Evolutionary conservation across 2,888 invertebrate genomes (phyloP), one percentile per base, ranked within the genome.

Genomic region (Lycophotia porphyrea): DNA sequence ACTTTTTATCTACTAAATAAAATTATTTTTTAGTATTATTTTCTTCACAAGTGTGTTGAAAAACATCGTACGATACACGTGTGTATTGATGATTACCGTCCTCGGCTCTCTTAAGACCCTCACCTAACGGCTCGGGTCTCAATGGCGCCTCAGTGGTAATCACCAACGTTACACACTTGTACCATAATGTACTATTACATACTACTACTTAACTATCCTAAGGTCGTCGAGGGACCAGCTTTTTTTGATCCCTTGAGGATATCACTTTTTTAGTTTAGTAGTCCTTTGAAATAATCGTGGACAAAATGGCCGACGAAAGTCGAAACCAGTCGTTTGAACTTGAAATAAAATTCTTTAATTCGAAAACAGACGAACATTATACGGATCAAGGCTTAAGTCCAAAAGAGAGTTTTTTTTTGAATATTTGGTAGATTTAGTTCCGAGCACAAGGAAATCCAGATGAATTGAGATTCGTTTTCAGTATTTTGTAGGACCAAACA

Each of bases 351-450:
- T n/a, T n/a, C n/a, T 72, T n/a, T 39, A 63, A 42, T 63, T 70
- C n/a, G 5, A 70, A 61, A 61, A 61, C 44, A 70, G 42, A 70
- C 61, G 60, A 31, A 31, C 36, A 39, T 24, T 55, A 55, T 31
- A 60, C 11, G 24, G 5, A 34, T 27, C 39, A 34, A 71, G 61
- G 34, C 18, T 42, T 34, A 27, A 58, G 27, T 18, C 27, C 0
- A 11, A 36, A 27, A 36, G 24, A 58, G 18, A 49, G 36, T 21
- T 0, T 73, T 36, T 24, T 27, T 47, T 58, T 42, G 27, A 36
- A 18, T n/a, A n/a, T 49, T 27, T 75, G 58, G 31, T 21, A 21
- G n/a, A 74, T 47, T 9, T 58, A 58, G 65, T 76, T 76, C n/a
- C 5, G 3, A 58, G 11, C 13, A 55, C 3, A 36, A 13, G 49